These are phyloP conservation scores for Petrophora chlorosata DNA, from an alignment of 2,888 invertebrate species.

Conservation along the genomic window DNA sequence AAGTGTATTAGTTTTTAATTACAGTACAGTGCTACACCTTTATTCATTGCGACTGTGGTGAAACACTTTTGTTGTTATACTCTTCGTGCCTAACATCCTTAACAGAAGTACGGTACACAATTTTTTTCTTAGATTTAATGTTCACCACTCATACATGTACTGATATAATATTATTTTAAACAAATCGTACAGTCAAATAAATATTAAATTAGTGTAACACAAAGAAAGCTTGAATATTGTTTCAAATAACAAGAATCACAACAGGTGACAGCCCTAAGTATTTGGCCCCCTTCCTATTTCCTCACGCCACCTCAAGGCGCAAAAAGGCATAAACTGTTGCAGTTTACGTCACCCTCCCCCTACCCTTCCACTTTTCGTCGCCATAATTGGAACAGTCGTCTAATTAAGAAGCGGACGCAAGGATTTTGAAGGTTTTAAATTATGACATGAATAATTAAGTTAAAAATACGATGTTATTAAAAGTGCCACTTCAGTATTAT, in stretches of 20 bases:
- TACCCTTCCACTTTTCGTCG: conserved; percentile 15
- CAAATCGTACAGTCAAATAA: no score
- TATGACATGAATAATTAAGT: conserved; percentile 17
- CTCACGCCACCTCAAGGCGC: conserved; percentile 1
- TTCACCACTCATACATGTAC: no score
- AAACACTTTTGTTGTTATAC: no score
- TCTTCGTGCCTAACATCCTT: no score
- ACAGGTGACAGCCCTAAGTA: conserved; percentile 1
- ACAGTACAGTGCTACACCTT: not conserved
- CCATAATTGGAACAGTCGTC: conserved; percentile 43
- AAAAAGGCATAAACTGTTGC: conserved; percentile 44
- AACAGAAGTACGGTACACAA: no score
- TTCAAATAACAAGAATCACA: not conserved
- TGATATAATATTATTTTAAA: no score
- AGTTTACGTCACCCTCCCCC: conserved; percentile 33
- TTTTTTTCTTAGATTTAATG: no score
- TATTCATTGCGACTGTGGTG: no score
- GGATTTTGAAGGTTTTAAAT: conserved; percentile 18
- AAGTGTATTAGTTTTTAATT: conserved; percentile 1
- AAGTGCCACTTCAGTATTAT: not conserved
- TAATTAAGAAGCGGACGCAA: conserved; percentile 40
- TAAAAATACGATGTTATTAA: not conserved
- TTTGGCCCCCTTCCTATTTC: conserved; percentile 6
- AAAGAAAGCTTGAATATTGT: not conserved
- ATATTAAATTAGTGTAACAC: no score